Conservation (phyloP, 1,140 invertebrate species). For the Hylyphantes graminicola region DNA sequence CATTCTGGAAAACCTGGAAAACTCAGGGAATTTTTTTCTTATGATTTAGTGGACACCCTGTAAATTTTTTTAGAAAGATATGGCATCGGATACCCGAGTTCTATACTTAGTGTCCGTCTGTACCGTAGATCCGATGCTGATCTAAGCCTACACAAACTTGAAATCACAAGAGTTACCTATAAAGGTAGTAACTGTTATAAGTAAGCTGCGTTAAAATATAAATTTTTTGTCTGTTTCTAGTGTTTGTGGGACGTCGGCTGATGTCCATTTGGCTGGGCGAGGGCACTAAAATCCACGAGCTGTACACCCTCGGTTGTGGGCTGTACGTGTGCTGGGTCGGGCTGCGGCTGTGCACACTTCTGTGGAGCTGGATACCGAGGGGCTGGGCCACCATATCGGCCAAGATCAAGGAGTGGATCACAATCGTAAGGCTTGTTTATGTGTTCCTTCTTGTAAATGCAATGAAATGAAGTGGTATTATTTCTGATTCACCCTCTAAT, state of each 20-base stretch:
- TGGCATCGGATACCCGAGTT: too few relatives aligned
- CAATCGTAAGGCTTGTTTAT: slow-evolving; percentile 69
- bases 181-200: too few relatives aligned
- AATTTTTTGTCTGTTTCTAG: slow-evolving; percentile 67
- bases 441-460: not conserved
- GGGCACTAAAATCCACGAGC: slow-evolving; percentile 82
- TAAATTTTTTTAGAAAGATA: too few relatives aligned
- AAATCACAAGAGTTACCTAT: too few relatives aligned
- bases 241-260: slow-evolving; percentile 86
- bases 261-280: slow-evolving; percentile 85
- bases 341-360: slow-evolving; percentile 80
- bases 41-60: too few relatives aligned
- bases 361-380: slow-evolving; percentile 87
- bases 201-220: too few relatives aligned
- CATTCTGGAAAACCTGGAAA: too few relatives aligned
- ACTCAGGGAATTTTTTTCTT: too few relatives aligned
- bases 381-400: slow-evolving; percentile 82
- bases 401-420: slow-evolving; percentile 79
- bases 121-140: too few relatives aligned
- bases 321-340: slow-evolving; percentile 93
- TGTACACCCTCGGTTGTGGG: slow-evolving; percentile 94
- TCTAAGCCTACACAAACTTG: too few relatives aligned
- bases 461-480: not conserved
- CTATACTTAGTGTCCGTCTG: too few relatives aligned
- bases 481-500: not conserved